Percentiles rank a stretch among this genome's conserved stretches.
phyloP scores from a whole-genome alignment of 2,888 invertebrate genomes.

The Byasa hedistus region DNA sequence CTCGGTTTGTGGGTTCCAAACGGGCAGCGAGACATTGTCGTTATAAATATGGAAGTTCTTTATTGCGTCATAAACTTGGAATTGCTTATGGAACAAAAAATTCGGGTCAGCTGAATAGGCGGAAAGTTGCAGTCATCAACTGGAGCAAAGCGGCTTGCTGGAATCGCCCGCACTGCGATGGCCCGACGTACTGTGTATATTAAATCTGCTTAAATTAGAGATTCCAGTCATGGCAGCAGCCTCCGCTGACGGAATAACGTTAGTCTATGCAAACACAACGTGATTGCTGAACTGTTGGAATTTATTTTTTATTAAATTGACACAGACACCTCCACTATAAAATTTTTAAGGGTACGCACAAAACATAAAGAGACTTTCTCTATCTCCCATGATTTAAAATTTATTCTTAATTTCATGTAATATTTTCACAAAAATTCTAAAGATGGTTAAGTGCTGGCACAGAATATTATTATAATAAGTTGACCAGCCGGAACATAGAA shows the following conservation, averaged over 20 bases:
- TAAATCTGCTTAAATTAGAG: slow-evolving; percentile 1
- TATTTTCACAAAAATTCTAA: no score
- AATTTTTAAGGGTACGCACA: no score
- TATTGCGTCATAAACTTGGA: slow-evolving; percentile 39
- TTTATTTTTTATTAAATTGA: no score
- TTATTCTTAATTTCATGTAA: no score
- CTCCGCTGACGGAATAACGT: not conserved
- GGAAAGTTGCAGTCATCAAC: slow-evolving; percentile 35
- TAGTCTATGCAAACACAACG: not conserved
- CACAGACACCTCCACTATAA: no score
- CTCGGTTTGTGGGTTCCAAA: slow-evolving; percentile 21
- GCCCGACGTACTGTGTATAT: slow-evolving; percentile 9
- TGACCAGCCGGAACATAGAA: no score
- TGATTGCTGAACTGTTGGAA: no score
- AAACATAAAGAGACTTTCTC: no score
- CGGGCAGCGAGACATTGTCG: slow-evolving; percentile 27
- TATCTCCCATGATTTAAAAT: no score
- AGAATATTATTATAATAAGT: no score
- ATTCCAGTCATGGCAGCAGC: not conserved
- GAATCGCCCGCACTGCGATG: not conserved
- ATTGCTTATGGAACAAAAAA: slow-evolving; percentile 40
- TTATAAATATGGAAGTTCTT: slow-evolving; percentile 31
- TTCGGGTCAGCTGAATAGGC: slow-evolving; percentile 39
- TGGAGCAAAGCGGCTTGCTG: slow-evolving; percentile 6
- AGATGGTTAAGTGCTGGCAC: no score